Base-by-base conservation (phyloP, 2,113 vertebrate genomes). In the Halcyon senegalensis region DNA sequence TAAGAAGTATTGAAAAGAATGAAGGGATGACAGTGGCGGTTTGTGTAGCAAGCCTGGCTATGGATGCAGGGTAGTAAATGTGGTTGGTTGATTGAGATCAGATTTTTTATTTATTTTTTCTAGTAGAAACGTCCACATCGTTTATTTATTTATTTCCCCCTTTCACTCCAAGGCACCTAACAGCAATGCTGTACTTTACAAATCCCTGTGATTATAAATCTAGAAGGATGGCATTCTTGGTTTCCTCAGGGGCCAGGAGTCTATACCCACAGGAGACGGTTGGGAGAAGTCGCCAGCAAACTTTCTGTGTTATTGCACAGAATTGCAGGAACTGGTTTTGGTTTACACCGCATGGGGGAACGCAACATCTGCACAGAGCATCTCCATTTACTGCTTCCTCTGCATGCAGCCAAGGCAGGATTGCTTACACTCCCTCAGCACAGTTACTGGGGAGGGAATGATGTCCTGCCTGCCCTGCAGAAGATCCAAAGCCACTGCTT, bases 311-410 rank as follows among this genome's bases (percentile, higher is more conserved):
- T 96, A 96, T 91, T 93, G 89, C 92, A 79, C 55, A 78, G 93
- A 85, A 92, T 93, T 84, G 95, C 94, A 96, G 96, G 90, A 93
- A 94, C 96, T 95, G 94, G 96, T 96, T 97, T 96, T 96, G 92
- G 93, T 90, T 96, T 94, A 81, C 56, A 70, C 93, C 87, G 1
- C 92, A 56, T 5, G 55, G 77, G 86, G 86, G 89, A 94, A 66
- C 2, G 8, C 62, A 41, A 30, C 80, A 77, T 78, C 88, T 94
- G 86, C 62, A 56, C 73, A 77, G 86, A 92, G 76, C 76, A 96
- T 93, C 94, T 95, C 90, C 83, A 60, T 74, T 92, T 94, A 90
- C 92, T 94, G 90, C 76, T 95, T 90, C 82, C 85, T 84, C 93
- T 63, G 72, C 0, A 0, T 59, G 58, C 90, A 68, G 92, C 90